A percentile compares a stretch with the other conserved stretches of the same genome.
phyloP scores from a whole-genome alignment of 2,797 vertebrate species.

The Siniperca scherzeri region DNA sequence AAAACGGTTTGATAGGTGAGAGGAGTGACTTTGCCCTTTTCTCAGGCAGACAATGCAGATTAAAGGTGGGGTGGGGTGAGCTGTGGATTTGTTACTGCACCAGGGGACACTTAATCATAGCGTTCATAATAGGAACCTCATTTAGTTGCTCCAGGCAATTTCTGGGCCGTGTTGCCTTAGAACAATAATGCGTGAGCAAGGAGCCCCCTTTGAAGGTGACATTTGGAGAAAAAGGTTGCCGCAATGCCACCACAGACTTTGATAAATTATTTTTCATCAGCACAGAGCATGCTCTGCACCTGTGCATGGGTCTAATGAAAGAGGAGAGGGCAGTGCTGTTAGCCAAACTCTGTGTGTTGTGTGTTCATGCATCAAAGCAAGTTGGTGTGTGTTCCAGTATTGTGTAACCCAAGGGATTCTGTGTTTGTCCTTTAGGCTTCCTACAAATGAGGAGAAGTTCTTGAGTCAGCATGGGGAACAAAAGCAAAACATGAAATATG shows the following conservation, averaged over 20 bases:
- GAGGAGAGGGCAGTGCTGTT: constrained; percentile 62
- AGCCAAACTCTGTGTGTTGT: constrained; percentile 37
- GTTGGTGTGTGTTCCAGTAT: constrained; percentile 35
- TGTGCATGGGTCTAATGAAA: constrained; percentile 76
- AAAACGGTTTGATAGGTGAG: constrained; percentile 67
- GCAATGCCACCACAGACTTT: constrained; percentile 77
- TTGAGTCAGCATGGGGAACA: constrained; percentile 73
- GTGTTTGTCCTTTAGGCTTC: constrained; percentile 63
- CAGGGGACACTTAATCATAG: constrained; percentile 77
- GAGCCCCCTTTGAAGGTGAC: constrained; percentile 80
- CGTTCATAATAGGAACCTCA: constrained; percentile 76
- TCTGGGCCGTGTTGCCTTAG: constrained; percentile 74
- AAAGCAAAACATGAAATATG: constrained; percentile 54
- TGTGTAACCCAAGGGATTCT: constrained; percentile 60
- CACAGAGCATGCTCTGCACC: constrained; percentile 70
- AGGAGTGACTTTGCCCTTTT: constrained; percentile 75
- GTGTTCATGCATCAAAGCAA: constrained; percentile 21
- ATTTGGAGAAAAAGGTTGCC: constrained; percentile 77
- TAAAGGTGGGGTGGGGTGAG: constrained; percentile 74
- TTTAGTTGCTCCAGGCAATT: constrained; percentile 75
- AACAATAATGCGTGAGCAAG: constrained; percentile 77
- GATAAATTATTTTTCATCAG: constrained; percentile 84
- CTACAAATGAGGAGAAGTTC: constrained; percentile 70
- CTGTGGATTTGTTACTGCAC: constrained; percentile 70
- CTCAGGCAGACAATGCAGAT: constrained; percentile 76